Base-by-base conservation (phyloP, 2,888 invertebrate species). In the Himalopsyche anomala region DNA sequence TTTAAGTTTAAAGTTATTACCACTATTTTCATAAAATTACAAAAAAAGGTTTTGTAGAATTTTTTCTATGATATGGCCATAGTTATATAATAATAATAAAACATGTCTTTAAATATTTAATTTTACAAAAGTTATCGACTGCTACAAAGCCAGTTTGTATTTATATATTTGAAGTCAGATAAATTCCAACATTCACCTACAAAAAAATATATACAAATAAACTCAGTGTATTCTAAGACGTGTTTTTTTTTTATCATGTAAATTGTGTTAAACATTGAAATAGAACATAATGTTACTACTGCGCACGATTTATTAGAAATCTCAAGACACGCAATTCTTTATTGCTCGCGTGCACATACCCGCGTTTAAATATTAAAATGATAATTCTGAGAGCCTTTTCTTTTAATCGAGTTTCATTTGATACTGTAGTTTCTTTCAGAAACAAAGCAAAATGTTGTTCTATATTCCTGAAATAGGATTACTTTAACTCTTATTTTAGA, bases 311-410 rank as follows among this genome's bases (percentile, higher is more conserved):
- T 62, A 19, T 62, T 62, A 19, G 19, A 62, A 62, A 62, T 62
- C 62, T 62, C 62, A 62, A 54, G 74, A 45, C 83, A 83, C 83
- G 83, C 83, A 83, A 83, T 83, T 83, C 74, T 83, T 83, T 55
- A 54, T 69, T 40, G 79, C 54, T 83, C 74, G 83, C 83, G 83
- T 83, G 83, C 74, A 69, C 83, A 83, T 74, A 79, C 79, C 54
- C 83, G 74, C 51, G 74, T 79, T 79, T 83, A 79, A 45, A 83
- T 83, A 79, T 83, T 69, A 62, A 55, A 83, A 83, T 79, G 79
- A 56, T 83, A 83, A 83, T 83, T 62, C 28, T 62, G 19, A 62
- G 62, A 62, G 62, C 62, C 62, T 62, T 62, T 62, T 62, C 62
- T 62, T 62, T 62, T 62, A 62, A 62, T 62, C 62, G 62, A 62